A percentile compares a stretch with the other conserved stretches of the same genome.
Evolutionary conservation across 2,113 vertebrate species (phyloP).

Genomic region (Cebidichthys violaceus): DNA sequence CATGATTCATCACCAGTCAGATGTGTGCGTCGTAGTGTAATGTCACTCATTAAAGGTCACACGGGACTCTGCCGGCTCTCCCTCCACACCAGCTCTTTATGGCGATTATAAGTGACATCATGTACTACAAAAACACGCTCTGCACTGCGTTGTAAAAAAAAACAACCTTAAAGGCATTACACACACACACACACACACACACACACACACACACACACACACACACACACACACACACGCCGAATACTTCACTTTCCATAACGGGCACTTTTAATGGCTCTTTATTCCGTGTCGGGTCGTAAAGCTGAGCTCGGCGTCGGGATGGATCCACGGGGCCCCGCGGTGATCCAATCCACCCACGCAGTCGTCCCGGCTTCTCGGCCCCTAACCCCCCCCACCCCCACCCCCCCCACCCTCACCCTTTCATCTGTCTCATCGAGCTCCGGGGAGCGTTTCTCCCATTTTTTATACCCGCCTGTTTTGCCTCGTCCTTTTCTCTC

Average conservation of each 20-base stretch:
- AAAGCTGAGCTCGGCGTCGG: constrained; percentile 10
- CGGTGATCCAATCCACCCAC: constrained; percentile 67
- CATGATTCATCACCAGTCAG: constrained; percentile 36
- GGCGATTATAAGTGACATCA: constrained; percentile 48
- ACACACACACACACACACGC: too few relatives aligned
- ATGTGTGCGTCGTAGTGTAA: constrained; percentile 14
- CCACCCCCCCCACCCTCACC: constrained; percentile 64
- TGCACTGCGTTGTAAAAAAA: constrained; percentile 43
- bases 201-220: constrained; percentile 2
- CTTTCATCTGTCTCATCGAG: constrained; percentile 62
- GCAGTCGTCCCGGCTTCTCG: constrained; percentile 38
- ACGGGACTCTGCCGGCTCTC: constrained; percentile 27
- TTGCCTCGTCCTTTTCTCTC: constrained; percentile 12
- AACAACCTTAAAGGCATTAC: constrained; percentile 47
- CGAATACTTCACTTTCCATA: constrained; percentile 34
- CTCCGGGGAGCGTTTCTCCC: constrained; percentile 48
- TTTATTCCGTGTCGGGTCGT: constrained; percentile 16
- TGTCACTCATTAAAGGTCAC: constrained; percentile 56
- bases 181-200: constrained; percentile 2
- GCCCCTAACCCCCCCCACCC: background rate
- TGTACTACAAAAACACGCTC: constrained; percentile 34
- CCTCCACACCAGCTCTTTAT: constrained; percentile 31
- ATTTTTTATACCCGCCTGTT: constrained; percentile 60
- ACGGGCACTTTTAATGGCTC: constrained; percentile 22
- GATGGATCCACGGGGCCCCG: constrained; percentile 48